Percentiles rank a stretch among this genome's conserved stretches.
Evolutionary conservation across 1,140 invertebrate genomes (phyloP).

Genomic region (Tachypleus tridentatus): DNA sequence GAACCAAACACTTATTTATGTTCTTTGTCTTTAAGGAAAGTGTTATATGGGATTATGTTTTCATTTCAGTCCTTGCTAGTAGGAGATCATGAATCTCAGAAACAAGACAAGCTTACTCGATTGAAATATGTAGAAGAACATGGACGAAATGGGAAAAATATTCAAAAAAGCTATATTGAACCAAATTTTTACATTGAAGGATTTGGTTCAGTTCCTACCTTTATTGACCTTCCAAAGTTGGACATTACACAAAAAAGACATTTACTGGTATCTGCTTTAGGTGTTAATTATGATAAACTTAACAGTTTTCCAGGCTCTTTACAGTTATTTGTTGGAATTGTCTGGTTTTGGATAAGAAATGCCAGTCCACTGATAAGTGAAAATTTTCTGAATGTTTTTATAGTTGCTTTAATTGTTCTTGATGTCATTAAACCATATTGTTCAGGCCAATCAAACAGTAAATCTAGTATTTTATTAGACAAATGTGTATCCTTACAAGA

Average conservation of each 20-base stretch:
- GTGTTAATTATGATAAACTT: conserved; percentile 18
- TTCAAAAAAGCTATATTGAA: conserved; percentile 27
- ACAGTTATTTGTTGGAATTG: conserved; percentile 46
- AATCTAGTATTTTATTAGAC: background rate
- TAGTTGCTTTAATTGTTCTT: conserved; percentile 11
- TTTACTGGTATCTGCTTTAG: conserved; percentile 24
- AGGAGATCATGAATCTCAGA: conserved; percentile 26
- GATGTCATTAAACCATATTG: background rate
- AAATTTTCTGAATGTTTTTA: conserved; percentile 11
- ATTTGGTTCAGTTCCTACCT: conserved; percentile 24
- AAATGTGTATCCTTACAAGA: background rate
- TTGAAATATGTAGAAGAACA: conserved; percentile 31
- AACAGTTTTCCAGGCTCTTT: conserved; percentile 44
- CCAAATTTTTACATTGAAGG: conserved; percentile 20
- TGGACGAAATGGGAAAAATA: conserved; percentile 27
- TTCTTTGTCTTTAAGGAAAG: conserved; percentile 47
- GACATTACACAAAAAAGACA: conserved; percentile 9
- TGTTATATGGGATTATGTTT: conserved; percentile 51
- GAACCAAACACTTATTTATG: conserved; percentile 45
- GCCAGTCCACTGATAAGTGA: conserved; percentile 3
- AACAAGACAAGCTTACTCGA: conserved; percentile 32
- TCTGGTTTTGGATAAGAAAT: conserved; percentile 53
- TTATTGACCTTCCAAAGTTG: conserved; percentile 21
- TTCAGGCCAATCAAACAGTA: background rate
- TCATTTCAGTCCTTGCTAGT: too few species aligned